Conservation (phyloP, 2,888 invertebrate species). For the Monoplex corrugatus region DNA sequence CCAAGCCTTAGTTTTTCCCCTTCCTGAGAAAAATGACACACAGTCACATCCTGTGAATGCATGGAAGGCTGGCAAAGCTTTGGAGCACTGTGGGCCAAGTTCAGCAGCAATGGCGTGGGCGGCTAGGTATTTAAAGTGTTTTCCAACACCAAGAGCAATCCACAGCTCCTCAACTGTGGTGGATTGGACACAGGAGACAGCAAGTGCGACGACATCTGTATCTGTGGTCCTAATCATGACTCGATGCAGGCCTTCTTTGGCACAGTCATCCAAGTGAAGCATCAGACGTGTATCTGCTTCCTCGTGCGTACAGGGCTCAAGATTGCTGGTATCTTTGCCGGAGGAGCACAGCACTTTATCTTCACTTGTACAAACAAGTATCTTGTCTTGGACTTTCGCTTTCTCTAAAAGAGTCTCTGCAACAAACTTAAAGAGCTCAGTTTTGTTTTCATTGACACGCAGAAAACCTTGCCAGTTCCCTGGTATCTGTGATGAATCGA, state of each 20-base stretch:
- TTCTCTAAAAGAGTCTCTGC: background rate
- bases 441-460: no score
- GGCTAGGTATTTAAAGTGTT: background rate
- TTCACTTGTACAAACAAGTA: background rate
- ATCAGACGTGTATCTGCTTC: background rate
- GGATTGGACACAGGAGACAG: background rate
- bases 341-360: background rate
- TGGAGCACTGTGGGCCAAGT: background rate
- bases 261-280: slow-evolving; percentile 11
- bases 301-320: background rate
- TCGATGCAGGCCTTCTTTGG: background rate
- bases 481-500: background rate
- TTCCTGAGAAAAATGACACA: background rate
- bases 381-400: slow-evolving; percentile 6
- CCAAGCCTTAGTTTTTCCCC: background rate
- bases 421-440: background rate
- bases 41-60: background rate
- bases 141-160: background rate
- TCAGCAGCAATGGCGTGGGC: background rate
- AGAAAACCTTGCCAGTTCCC: no score
- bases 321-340: slow-evolving; percentile 1
- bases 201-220: background rate
- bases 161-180: background rate
- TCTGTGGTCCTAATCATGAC: background rate
- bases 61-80: slow-evolving; percentile 10